Evolutionary conservation across 1,140 invertebrate genomes (phyloP), one percentile per base, ranked within the genome.

Genomic region (Calephelis virginiensis): DNA sequence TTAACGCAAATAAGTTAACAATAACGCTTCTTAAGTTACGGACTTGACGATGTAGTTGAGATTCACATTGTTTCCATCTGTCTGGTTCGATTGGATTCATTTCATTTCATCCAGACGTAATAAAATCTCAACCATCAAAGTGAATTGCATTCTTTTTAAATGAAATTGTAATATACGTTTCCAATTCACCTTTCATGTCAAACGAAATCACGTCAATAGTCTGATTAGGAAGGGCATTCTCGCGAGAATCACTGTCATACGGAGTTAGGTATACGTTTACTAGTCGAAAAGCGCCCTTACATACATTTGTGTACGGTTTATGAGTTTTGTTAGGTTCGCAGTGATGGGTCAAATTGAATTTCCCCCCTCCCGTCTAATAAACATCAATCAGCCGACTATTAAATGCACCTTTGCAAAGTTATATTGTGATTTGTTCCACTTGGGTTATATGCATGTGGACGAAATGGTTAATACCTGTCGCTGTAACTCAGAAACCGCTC

Each of bases 311-410:
- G 13, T 64, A 28, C 8, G 8, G 38, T 10, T 43, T 66, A 13
- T 64, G 6, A n/a, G 10, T 53, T 8, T 6, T 53, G 65, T 40
- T 69, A 50, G 63, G 49, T 71, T 74, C 47, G 73, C 71, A 61
- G 50, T 60, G 50, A 53, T 63, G 73, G 74, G 73, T 81, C 74
- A 75, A 76, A 77, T 78, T 70, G 75, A 68, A 76, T 78, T 6
- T 28, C 47, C 17, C 62, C 47, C 14, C 48, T 48, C 63, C 75
- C 72, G 67, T 69, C 63, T 77, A 85, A 81, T 85, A 82, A 80
- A 85, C 83, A 87, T 85, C 78, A 87, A 85, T 87, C 85, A 85
- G 77, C 65, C 61, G 53, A 75, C 75, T 82, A 86, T 87, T 85
- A 84, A 81, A 87, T 84, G 82, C 83, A 87, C 81, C 85, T 84